A percentile compares a stretch with the other conserved stretches of the same genome.
Conservation (phyloP, 2,113 vertebrate species). For the Oxyruncus cristatus region DNA sequence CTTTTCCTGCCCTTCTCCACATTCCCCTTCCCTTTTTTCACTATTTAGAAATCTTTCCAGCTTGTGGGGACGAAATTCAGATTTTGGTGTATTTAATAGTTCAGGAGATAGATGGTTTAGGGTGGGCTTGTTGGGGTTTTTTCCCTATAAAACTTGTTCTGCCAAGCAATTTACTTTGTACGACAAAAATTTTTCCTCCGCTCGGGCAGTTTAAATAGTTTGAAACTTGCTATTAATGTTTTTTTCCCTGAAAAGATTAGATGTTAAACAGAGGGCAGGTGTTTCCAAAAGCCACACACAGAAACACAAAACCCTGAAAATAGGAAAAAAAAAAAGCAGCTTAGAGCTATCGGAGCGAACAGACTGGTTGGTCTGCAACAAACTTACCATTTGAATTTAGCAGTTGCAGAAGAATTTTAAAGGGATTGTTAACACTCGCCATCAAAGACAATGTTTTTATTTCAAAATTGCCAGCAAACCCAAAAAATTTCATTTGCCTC, state of each 20-base stretch:
- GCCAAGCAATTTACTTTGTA: background rate
- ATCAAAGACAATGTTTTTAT: conserved; percentile 52
- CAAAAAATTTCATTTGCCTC: conserved; percentile 29
- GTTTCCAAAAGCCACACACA: background rate
- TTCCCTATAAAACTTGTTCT: background rate
- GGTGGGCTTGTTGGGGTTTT: background rate
- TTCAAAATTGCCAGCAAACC: conserved; percentile 51
- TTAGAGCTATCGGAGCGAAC: background rate
- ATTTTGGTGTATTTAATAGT: background rate
- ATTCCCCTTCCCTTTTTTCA: background rate
- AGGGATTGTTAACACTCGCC: background rate
- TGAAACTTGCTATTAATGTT: background rate
- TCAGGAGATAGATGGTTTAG: background rate
- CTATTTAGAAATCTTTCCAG: background rate
- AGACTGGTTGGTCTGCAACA: background rate
- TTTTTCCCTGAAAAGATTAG: background rate
- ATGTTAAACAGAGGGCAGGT: background rate
- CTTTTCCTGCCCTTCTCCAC: background rate
- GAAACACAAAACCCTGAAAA: background rate
- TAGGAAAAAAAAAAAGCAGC: background rate
- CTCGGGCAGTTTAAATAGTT: background rate
- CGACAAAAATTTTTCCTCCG: background rate
- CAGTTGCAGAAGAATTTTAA: background rate
- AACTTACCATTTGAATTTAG: background rate
- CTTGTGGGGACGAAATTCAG: background rate